A percentile compares a stretch with the other conserved stretches of the same genome.
phyloP scores from a whole-genome alignment of 2,888 invertebrate genomes.

The Aphidius colemani region DNA sequence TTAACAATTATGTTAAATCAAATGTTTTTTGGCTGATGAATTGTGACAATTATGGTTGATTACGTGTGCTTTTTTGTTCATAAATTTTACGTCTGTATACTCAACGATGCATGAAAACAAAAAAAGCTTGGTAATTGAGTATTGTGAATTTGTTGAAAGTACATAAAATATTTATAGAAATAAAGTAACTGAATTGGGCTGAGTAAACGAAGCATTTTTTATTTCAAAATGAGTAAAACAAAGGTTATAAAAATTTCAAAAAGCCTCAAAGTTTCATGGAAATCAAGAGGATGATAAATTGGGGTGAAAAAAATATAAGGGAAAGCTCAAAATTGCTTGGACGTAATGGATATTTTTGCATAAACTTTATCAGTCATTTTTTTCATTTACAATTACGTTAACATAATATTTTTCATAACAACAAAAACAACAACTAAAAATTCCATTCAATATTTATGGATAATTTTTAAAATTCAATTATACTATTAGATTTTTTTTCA shows the following conservation, averaged over 20 bases:
- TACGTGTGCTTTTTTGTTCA: not conserved
- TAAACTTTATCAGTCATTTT: no score
- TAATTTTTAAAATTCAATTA: no score
- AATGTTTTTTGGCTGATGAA: not conserved
- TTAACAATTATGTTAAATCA: not conserved
- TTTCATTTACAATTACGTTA: no score
- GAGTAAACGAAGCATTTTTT: conserved; percentile 42
- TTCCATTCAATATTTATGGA: no score
- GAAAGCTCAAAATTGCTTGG: no score
- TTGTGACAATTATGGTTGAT: not conserved
- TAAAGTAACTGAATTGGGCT: conserved; percentile 48
- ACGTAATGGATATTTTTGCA: no score
- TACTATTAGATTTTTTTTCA: no score
- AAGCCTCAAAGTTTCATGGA: conserved; percentile 20
- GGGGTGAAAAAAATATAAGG: no score
- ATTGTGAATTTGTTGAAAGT: conserved; percentile 9
- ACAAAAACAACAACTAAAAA: no score
- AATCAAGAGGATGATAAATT: conserved; percentile 26
- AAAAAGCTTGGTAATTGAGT: not conserved
- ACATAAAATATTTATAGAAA: conserved; percentile 50
- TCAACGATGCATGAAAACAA: not conserved
- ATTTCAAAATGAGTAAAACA: conserved; percentile 39
- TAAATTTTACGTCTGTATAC: not conserved
- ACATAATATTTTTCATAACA: no score
- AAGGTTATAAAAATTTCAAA: conserved; percentile 29